Evolutionary conservation across 2,888 invertebrate species (phyloP).

Genomic region (Thymelicus lineola): DNA sequence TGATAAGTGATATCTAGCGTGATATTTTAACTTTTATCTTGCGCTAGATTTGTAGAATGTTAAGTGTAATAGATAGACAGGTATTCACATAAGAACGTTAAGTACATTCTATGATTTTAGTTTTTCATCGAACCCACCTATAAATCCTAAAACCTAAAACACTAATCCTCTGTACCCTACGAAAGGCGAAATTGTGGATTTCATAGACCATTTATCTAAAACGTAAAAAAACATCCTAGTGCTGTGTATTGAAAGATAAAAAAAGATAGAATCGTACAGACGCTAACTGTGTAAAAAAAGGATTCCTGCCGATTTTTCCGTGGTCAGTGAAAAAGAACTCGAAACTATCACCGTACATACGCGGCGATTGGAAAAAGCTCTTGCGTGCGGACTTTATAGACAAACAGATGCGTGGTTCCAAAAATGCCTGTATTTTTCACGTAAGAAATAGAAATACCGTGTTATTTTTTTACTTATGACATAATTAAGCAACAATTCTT

Average conservation of each 20-base stretch:
- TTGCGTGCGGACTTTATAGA: constrained; percentile 1
- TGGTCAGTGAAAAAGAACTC: constrained; percentile 60
- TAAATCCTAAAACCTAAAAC: too few relatives aligned
- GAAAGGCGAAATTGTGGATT: neutral
- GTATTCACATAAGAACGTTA: too few relatives aligned
- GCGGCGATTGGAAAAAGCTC: constrained; percentile 6
- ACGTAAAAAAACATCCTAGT: neutral
- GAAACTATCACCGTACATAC: constrained; percentile 57
- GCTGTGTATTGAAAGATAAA: constrained; percentile 18
- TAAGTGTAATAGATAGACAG: too few relatives aligned
- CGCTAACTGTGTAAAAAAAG: constrained; percentile 40
- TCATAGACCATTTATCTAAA: constrained; percentile 10
- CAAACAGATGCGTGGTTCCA: neutral
- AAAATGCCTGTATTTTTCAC: neutral
- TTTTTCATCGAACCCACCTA: too few relatives aligned
- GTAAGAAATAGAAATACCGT: too few relatives aligned
- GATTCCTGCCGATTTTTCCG: constrained; percentile 59
- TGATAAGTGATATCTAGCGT: too few relatives aligned
- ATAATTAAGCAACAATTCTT: too few relatives aligned
- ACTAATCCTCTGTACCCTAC: neutral
- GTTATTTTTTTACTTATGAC: too few relatives aligned
- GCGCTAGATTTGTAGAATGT: too few relatives aligned
- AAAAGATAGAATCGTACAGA: constrained; percentile 33
- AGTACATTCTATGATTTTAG: too few relatives aligned
- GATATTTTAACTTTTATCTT: too few relatives aligned